Percentiles rank a stretch among this genome's conserved stretches.
These are phyloP conservation scores for Mystacides longicornis DNA, from an alignment of 2,888 invertebrate species.

Conservation along the genomic window DNA sequence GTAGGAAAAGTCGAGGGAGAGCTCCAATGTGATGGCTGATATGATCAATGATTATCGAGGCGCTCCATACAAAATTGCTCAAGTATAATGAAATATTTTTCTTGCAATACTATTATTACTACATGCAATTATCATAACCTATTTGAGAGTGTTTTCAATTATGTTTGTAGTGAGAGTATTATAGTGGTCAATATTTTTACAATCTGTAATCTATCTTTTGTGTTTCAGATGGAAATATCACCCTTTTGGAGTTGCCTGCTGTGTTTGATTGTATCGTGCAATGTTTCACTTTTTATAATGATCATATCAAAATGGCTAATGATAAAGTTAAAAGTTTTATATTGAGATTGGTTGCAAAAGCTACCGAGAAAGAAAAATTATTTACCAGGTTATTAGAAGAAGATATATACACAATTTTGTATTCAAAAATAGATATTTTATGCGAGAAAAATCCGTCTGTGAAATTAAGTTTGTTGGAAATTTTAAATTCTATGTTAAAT, in stretches of 20 bases:
- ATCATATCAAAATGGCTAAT: conserved; percentile 30
- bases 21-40: too few species aligned
- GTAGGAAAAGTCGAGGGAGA: too few species aligned
- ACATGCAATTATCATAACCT: too few species aligned
- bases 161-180: too few species aligned
- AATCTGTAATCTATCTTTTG: too few species aligned
- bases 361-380: conserved; percentile 51
- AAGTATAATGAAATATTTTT: too few species aligned
- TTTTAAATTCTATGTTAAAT: conserved; percentile 51
- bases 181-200: too few species aligned
- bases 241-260: conserved; percentile 6
- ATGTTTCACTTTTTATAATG: conserved; percentile 34
- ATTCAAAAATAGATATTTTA: conserved; percentile 31
- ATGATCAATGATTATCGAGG: too few species aligned
- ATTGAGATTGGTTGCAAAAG: conserved; percentile 53
- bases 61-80: too few species aligned
- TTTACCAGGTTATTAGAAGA: conserved; percentile 50
- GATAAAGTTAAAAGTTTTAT: conserved; percentile 51
- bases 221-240: not conserved
- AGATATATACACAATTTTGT: conserved; percentile 35
- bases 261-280: conserved; percentile 27
- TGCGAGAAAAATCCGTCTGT: conserved; percentile 50
- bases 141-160: too few species aligned
- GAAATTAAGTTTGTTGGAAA: conserved; percentile 59
- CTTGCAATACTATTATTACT: too few species aligned